Evolutionary conservation across 2,888 invertebrate species (phyloP), one percentile per base, ranked within the genome.

Genomic region (Drosophila mayaguana): DNA sequence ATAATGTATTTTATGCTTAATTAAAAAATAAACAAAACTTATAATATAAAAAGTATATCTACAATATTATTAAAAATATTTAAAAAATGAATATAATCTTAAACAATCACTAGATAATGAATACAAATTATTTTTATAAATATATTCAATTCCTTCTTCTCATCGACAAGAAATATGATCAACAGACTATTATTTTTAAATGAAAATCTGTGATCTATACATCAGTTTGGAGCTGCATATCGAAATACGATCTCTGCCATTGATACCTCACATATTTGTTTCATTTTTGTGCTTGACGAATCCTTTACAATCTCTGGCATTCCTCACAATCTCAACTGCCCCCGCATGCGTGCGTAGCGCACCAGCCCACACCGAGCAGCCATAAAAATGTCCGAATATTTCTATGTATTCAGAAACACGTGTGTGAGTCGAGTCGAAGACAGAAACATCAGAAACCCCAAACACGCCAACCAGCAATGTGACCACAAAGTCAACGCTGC

Each of bases 381-480:
- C 89, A 84, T 86, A 86, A 86, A 86, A 86, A 86, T 87, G 88
- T 82, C 73, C 75, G 69, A 81, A 69, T 80, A 67, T 81, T 72
- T 81, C 79, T 80, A 82, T 84, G 85, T 83, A 88, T 85, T 85
- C 83, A 86, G 81, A 85, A 80, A 87, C 74, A 82, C 81, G 84
- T 88, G 78, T 88, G 78, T 84, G 75, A 72, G 48, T 60, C 53
- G 75, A 72, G 43, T 60, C 53, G 56, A 69, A 53, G 51, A 59
- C 67, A 65, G 70, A 73, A 80, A 57, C 40, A 45, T 56, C 67
- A 65, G 70, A 73, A 80, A 61, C 40, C 69, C 78, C 70, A 86
- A 86, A 79, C 87, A 86, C 80, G 84, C 89, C 70, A 86, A 81
- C 87, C 89, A 32, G 72, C 83, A 86, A 75, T 86, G 56, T 79